These are phyloP conservation scores for Actias luna DNA, from an alignment of 2,888 invertebrate genomes.

Conservation along the genomic window DNA sequence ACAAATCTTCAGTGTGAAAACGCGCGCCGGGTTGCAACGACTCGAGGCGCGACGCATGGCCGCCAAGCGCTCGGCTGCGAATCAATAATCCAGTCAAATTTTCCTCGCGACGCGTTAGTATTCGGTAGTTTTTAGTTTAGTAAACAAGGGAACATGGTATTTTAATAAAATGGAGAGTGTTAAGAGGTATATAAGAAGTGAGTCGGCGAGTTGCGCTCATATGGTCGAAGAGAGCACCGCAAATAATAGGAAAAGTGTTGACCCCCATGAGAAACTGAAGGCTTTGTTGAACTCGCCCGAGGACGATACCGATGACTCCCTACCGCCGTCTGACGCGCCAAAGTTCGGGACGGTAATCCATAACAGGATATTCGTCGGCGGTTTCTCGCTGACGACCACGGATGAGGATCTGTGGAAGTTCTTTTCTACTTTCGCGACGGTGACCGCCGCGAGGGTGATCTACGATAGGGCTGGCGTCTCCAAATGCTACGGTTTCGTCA, in stretches of 20 bases:
- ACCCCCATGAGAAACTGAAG: constrained; percentile 75
- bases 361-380: constrained; percentile 97
- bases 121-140: constrained; percentile 71
- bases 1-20: constrained; percentile 15
- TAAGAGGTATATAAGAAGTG: constrained; percentile 74
- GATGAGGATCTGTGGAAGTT: constrained; percentile 95
- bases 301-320: constrained; percentile 69
- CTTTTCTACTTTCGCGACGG: constrained; percentile 94
- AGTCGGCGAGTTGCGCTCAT: constrained; percentile 75
- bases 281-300: constrained; percentile 72
- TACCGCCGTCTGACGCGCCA: constrained; percentile 75
- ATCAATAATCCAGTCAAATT: constrained; percentile 44
- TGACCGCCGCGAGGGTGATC: constrained; percentile 96
- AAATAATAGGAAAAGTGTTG: constrained; percentile 63
- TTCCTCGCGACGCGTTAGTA: constrained; percentile 54
- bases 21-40: constrained; percentile 26
- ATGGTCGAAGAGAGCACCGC: constrained; percentile 72
- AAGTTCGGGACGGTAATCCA: constrained; percentile 93
- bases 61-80: neutral
- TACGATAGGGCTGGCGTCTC: constrained; percentile 97
- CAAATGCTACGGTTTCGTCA: constrained; percentile 95
- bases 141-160: constrained; percentile 77
- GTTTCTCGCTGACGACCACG: constrained; percentile 95
- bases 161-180: constrained; percentile 63
- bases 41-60: constrained; percentile 57